phyloP scores from a whole-genome alignment of 2,888 invertebrate species.

The Leuctra nigra region DNA sequence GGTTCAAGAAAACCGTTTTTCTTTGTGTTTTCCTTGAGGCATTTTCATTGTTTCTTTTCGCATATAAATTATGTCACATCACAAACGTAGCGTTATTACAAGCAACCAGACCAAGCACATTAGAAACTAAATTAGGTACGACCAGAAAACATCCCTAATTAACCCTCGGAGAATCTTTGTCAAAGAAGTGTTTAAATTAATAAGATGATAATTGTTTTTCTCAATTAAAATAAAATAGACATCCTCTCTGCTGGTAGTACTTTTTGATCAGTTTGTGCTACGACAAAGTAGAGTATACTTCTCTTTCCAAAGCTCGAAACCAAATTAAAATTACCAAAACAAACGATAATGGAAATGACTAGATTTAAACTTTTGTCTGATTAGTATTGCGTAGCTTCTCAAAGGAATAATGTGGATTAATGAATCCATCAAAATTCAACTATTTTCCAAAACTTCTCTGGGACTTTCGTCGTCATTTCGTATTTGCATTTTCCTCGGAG shows the following conservation, averaged over 20 bases:
- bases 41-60: conserved; percentile 19
- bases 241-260: no score
- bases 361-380: neutral
- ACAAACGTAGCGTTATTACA: conserved; percentile 22
- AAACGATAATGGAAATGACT: conserved; percentile 11
- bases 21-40: conserved; percentile 20
- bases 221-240: no score
- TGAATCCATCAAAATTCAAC: conserved; percentile 14
- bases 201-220: neutral
- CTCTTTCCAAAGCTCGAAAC: no score
- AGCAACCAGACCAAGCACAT: conserved; percentile 1
- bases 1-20: conserved; percentile 21
- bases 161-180: neutral
- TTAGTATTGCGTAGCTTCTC: neutral
- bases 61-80: conserved; percentile 19
- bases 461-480: conserved; percentile 3
- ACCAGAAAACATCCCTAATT: conserved; percentile 16
- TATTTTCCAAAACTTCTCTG: neutral
- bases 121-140: conserved; percentile 9
- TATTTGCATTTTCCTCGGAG: conserved; percentile 11
- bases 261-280: no score
- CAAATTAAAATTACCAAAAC: conserved; percentile 12
- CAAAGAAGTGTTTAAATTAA: conserved; percentile 13
- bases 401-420: neutral
- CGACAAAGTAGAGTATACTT: no score